Conservation (phyloP, 1,140 invertebrate species). For the Bombus consobrinus region DNA sequence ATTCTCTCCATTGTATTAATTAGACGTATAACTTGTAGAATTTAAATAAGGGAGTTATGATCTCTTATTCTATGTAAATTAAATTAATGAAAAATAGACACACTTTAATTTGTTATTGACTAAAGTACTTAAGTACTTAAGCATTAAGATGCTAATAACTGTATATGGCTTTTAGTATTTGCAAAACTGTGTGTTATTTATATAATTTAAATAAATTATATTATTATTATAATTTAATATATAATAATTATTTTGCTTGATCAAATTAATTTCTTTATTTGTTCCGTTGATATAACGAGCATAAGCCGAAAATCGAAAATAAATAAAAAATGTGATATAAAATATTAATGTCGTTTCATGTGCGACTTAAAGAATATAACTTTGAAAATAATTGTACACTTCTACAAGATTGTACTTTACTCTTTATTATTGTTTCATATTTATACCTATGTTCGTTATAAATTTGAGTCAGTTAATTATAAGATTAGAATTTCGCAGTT, state of each 20-base stretch:
- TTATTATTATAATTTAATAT: background rate
- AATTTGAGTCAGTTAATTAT: background rate
- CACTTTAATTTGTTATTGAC: background rate
- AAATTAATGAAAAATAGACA: background rate
- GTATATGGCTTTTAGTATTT: background rate
- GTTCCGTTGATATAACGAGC: too few species aligned
- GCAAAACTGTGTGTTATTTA: background rate
- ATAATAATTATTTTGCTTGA: background rate
- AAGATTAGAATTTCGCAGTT: background rate
- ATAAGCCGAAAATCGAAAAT: background rate
- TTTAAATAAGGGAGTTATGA: background rate
- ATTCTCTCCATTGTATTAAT: background rate
- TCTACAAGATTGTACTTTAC: background rate
- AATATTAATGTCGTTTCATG: background rate
- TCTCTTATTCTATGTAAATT: background rate
- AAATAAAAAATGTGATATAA: background rate
- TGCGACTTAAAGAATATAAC: background rate
- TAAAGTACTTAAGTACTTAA: background rate
- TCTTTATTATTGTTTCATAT: background rate
- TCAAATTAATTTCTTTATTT: constrained; percentile 1
- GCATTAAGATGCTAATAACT: background rate
- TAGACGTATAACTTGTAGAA: background rate
- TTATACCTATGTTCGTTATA: background rate
- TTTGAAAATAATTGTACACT: too few species aligned
- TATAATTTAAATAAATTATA: too few species aligned